These are phyloP conservation scores for Ondatra zibethicus DNA, from an alignment of 2,113 vertebrate species.

Conservation along the genomic window DNA sequence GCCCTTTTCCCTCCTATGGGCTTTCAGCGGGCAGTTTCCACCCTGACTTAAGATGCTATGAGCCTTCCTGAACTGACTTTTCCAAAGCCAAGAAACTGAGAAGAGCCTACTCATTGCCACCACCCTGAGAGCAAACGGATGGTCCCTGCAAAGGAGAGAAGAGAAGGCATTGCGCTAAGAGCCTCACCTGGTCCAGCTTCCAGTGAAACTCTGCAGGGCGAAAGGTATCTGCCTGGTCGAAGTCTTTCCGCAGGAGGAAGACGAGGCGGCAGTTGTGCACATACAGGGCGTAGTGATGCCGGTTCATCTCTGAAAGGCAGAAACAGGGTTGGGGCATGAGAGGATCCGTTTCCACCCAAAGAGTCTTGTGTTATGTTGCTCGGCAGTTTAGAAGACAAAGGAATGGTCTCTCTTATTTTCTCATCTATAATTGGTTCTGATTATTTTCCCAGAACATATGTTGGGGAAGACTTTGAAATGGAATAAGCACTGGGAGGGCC, in stretches of 20 bases:
- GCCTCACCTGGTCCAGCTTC: conserved; percentile 97
- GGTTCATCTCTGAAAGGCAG: conserved; percentile 94
- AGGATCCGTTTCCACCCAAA: not conserved
- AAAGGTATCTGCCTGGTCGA: conserved; percentile 95
- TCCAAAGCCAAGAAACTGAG: not conserved
- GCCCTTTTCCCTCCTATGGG: not conserved
- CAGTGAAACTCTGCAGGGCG: conserved; percentile 98
- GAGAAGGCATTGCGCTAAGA: accelerated
- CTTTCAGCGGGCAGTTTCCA: not conserved
- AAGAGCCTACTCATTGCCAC: too few species aligned
- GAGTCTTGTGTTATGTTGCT: not conserved
- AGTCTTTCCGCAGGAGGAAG: conserved; percentile 96
- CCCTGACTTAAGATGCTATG: not conserved
- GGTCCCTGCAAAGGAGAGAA: accelerated
- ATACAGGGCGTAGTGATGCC: conserved; percentile 97
- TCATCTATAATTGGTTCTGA: not conserved
- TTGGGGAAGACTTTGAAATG: not conserved
- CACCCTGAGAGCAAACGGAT: accelerated
- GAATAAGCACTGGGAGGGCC: not conserved
- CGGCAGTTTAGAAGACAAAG: not conserved
- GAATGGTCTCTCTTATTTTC: not conserved
- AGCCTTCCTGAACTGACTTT: not conserved
- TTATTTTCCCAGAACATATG: not conserved
- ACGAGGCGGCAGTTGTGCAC: conserved; percentile 98
- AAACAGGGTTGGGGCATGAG: not conserved